A percentile compares a stretch with the other conserved stretches of the same genome.
These are phyloP conservation scores for Mandrillus leucophaeus DNA, from an alignment of 2,113 vertebrate species.

Conservation along the genomic window DNA sequence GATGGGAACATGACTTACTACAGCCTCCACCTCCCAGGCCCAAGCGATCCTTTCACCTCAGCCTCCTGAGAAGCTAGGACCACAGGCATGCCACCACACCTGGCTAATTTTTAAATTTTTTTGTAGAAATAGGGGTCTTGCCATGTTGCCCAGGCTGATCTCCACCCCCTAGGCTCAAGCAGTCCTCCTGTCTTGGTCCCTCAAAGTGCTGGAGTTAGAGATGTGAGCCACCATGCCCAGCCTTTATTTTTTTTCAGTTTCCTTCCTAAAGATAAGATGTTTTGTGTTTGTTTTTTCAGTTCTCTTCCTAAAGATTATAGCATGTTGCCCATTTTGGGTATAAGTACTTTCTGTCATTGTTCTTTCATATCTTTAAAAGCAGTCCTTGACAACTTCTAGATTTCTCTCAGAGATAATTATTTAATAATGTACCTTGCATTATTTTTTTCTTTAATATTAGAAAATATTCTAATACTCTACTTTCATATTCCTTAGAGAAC, in stretches of 20 bases:
- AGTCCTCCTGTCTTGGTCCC: too few relatives aligned
- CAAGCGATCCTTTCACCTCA: too few relatives aligned
- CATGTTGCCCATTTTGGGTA: not conserved
- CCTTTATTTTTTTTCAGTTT: not conserved
- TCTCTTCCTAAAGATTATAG: constrained; percentile 14
- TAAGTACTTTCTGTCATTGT: constrained; percentile 21
- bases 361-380: constrained; percentile 7
- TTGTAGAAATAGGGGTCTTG: too few relatives aligned
- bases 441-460: constrained; percentile 36
- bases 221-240: too few relatives aligned
- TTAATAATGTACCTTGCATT: constrained; percentile 36
- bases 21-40: too few relatives aligned
- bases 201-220: too few relatives aligned
- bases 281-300: not conserved
- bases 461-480: not conserved
- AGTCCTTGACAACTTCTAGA: not conserved
- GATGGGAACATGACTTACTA: too few relatives aligned
- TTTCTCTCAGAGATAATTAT: not conserved
- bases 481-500: not conserved
- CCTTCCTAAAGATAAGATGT: not conserved
- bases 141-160: too few relatives aligned
- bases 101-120: too few relatives aligned
- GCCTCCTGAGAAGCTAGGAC: too few relatives aligned
- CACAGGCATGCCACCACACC: too few relatives aligned
- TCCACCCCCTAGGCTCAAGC: too few relatives aligned